These are phyloP conservation scores for Corvus cornix DNA, from an alignment of 2,113 vertebrate species.

Conservation along the genomic window DNA sequence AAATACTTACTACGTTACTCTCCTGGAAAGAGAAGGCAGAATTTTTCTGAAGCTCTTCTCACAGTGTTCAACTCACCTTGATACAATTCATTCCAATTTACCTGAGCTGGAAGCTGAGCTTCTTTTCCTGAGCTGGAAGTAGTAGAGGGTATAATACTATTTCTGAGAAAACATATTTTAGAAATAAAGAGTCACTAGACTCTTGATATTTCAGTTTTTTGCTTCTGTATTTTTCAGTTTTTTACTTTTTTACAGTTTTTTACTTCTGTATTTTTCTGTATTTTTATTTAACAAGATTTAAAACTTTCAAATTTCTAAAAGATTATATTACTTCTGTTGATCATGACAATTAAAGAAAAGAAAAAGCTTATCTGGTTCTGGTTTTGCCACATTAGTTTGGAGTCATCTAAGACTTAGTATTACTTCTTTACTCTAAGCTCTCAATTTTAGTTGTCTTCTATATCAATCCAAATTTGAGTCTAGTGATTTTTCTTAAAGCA, in stretches of 20 bases:
- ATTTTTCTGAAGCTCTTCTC: neutral
- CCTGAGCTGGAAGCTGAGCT: too few species aligned
- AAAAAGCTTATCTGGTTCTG: neutral
- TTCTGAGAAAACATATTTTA: neutral
- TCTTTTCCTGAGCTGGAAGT: neutral
- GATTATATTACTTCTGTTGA: neutral
- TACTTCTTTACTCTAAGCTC: neutral
- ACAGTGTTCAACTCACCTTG: neutral
- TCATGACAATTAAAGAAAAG: neutral
- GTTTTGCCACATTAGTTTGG: neutral
- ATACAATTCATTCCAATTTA: neutral
- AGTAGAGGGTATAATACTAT: neutral
- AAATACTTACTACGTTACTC: neutral
- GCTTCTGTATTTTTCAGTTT: neutral
- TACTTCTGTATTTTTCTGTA: neutral
- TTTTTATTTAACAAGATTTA: neutral
- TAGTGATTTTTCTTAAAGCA: neutral
- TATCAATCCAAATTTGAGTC: neutral
- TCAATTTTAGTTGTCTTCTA: neutral
- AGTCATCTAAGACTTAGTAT: neutral
- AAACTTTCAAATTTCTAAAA: neutral
- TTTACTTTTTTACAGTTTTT: neutral
- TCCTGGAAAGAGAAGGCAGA: neutral
- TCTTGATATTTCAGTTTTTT: neutral
- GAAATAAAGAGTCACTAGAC: neutral